These are phyloP conservation scores for Nemapogon koenigi DNA, from an alignment of 2,888 invertebrate genomes.

Conservation along the genomic window DNA sequence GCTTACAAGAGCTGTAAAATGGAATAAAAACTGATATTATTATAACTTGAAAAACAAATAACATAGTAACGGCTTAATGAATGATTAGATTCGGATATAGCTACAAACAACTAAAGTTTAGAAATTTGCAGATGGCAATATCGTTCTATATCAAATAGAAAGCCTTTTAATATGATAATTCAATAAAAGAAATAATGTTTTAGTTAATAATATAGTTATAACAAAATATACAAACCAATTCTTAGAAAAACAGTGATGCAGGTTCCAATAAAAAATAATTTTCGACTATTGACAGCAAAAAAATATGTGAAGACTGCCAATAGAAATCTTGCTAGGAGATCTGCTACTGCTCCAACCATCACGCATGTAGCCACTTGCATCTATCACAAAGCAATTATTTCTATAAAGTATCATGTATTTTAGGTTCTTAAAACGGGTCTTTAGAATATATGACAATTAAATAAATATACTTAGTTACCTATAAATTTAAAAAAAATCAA, in stretches of 20 bases:
- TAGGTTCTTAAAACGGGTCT: not conserved
- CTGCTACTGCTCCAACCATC: constrained; percentile 72
- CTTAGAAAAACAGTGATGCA: constrained; percentile 71
- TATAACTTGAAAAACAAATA: constrained; percentile 1
- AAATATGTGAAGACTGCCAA: constrained; percentile 69
- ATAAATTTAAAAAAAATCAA: too few species aligned
- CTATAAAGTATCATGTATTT: not conserved
- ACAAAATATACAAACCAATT: constrained; percentile 73
- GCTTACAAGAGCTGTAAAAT: constrained; percentile 38
- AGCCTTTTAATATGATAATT: too few species aligned
- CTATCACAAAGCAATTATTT: too few species aligned
- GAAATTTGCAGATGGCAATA: too few species aligned
- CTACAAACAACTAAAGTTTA: too few species aligned
- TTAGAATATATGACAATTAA: not conserved
- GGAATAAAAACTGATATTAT: constrained; percentile 5
- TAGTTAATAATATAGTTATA: too few species aligned
- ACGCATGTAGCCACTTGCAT: constrained; percentile 71
- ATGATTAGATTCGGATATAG: too few species aligned
- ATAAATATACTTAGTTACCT: too few species aligned
- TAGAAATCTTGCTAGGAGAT: constrained; percentile 69
- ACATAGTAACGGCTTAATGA: not conserved
- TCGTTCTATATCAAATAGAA: too few species aligned
- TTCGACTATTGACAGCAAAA: constrained; percentile 66
- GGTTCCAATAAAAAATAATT: constrained; percentile 70
- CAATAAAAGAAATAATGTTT: too few species aligned